Base-by-base conservation (phyloP, 2,797 vertebrate species). In the Platyrinchus mystaceus region DNA sequence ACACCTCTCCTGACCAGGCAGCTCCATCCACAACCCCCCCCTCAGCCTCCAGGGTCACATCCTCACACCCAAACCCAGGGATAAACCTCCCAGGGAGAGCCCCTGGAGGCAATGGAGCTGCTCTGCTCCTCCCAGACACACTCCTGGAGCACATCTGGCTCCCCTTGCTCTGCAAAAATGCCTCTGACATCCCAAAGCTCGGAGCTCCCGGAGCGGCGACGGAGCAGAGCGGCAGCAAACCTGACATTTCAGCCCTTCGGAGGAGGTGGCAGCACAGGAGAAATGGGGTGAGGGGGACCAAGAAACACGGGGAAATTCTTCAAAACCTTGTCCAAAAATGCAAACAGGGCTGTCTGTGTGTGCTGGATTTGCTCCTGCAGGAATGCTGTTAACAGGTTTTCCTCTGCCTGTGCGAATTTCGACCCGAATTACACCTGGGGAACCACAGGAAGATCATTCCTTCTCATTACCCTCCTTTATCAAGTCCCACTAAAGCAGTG, bases 201-300 rank as follows among this genome's bases (percentile, higher is more conserved):
- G 83, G 90, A 83, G 2, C 68, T 81, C 43, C 23, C 2, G 1
- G 83, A 90, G 62, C 41, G 36, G 70, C 58, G 19, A 44, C 4
- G 26, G 43, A 44, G 89, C 2, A 1, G 80, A 90, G 66, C 41
- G 36, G 70, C 66, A 93, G 79, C 93, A 66, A 53, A 75, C 36
- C 55, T 84, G 94, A 93, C 92, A 89, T 93, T 86, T 94, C 89
- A 30, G 78, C 86, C 90, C 89, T 88, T 71, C 26, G 64, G 76
- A 86, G 0, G n/a, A 77, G 64, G 55, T 47, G 13, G n/a, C 39
- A 37, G 70, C 47, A 10, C 59, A 4, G n/a, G 62, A 47, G 55
- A 34, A 74, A 24, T 1, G 14, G n/a, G n/a, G n/a, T n/a, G 47
- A 50, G 37, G 19, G 26, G 62, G 43, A 66, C 9, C 27, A 7